Conservation (phyloP, 2,797 vertebrate genomes). For the Pangasius sanitwongsei region DNA sequence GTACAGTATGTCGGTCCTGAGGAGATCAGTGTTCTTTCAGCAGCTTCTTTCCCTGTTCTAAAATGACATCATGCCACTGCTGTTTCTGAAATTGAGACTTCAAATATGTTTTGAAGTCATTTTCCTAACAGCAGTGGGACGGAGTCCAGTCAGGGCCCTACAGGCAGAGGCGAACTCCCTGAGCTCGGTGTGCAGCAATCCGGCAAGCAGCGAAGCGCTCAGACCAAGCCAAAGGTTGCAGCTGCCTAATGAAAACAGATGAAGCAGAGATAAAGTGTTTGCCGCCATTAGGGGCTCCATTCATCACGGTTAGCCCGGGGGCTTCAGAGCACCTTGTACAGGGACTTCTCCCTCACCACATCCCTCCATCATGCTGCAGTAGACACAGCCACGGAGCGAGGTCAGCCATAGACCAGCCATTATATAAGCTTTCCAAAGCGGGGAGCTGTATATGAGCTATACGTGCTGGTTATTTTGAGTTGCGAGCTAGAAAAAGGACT, state of each 20-base stretch:
- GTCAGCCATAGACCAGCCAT: constrained; percentile 28
- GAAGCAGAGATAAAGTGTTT: constrained; percentile 87
- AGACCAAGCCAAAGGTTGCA: constrained; percentile 78
- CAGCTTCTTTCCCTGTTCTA: neutral
- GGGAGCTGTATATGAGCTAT: constrained; percentile 3
- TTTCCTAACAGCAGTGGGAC: constrained; percentile 35
- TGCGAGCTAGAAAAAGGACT: neutral
- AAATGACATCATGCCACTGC: neutral
- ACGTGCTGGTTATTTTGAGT: neutral
- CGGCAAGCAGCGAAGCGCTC: constrained; percentile 77
- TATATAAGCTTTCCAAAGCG: constrained; percentile 34
- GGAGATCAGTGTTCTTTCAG: neutral
- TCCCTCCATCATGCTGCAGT: constrained; percentile 67
- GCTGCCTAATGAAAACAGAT: constrained; percentile 86
- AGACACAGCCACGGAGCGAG: constrained; percentile 35
- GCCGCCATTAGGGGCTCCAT: constrained; percentile 83
- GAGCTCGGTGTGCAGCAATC: constrained; percentile 66
- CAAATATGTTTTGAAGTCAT: constrained; percentile 20
- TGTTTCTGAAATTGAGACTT: constrained; percentile 13
- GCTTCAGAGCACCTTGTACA: constrained; percentile 79
- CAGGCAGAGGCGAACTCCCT: constrained; percentile 67
- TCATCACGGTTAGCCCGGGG: constrained; percentile 82
- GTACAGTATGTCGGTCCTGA: neutral
- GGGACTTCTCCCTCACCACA: constrained; percentile 47
- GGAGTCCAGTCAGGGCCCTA: constrained; percentile 15